Evolutionary conservation across 2,888 invertebrate genomes (phyloP).

Genomic region (Auanema freiburgensis): DNA sequence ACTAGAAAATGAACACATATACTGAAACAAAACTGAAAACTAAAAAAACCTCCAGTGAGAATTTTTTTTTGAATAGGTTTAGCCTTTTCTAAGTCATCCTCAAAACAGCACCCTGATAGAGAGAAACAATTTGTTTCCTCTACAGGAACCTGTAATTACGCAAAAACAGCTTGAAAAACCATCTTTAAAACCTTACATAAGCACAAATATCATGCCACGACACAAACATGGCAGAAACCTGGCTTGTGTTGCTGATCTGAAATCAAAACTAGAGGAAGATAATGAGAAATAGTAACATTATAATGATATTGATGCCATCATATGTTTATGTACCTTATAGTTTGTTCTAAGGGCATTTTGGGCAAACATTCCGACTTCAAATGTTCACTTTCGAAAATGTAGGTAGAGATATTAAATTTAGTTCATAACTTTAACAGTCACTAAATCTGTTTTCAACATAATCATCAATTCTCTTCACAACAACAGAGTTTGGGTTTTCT

Average conservation of each 20-base stretch:
- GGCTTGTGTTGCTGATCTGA: conserved; percentile 43
- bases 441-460: no score
- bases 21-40: no score
- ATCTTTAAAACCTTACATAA: conserved; percentile 24
- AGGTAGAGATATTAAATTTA: no score
- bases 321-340: no score
- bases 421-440: no score
- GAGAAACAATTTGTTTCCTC: conserved; percentile 1
- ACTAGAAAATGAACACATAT: conserved; percentile 29
- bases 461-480: no score
- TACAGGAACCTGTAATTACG: conserved; percentile 12
- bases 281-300: not conserved
- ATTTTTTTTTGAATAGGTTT: not conserved
- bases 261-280: conserved; percentile 19
- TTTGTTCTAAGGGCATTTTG: no score
- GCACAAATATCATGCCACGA: conserved; percentile 56
- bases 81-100: not conserved
- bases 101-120: not conserved
- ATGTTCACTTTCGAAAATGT: no score
- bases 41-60: no score
- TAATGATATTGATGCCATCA: no score
- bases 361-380: no score
- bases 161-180: conserved; percentile 12
- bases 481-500: no score
- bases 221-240: conserved; percentile 51